Conservation (phyloP, 2,797 vertebrate species). For the Distichodus sexfasciatus region DNA sequence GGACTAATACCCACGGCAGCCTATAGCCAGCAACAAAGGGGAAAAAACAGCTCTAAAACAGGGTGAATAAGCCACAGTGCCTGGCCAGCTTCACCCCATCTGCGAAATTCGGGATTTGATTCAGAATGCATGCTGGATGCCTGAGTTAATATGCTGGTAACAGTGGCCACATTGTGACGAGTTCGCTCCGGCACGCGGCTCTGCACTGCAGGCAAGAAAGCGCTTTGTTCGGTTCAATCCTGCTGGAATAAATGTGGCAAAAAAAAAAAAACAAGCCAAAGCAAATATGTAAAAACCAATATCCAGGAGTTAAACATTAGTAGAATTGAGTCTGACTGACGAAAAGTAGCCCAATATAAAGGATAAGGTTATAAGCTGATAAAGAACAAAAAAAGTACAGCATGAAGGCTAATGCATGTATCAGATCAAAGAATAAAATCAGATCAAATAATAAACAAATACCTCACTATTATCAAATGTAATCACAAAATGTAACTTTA, state of each 20-base stretch:
- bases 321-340: neutral
- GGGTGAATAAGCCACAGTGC: neutral
- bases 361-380: neutral
- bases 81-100: neutral
- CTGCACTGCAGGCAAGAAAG: constrained; percentile 52
- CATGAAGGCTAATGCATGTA: neutral
- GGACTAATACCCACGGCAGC: constrained; percentile 8
- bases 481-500: too few species aligned
- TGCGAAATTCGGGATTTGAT: constrained; percentile 27
- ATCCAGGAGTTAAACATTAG: constrained; percentile 24
- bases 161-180: constrained; percentile 66
- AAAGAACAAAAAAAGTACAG: neutral
- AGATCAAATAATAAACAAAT: too few species aligned
- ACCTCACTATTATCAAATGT: too few species aligned
- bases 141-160: constrained; percentile 55
- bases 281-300: neutral
- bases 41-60: neutral
- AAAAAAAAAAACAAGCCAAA: constrained; percentile 27
- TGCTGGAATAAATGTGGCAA: constrained; percentile 57
- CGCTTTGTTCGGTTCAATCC: constrained; percentile 64
- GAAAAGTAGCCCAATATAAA: neutral
- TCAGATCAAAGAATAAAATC: too few species aligned
- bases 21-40: neutral
- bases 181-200: constrained; percentile 47
- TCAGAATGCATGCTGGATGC: constrained; percentile 30